A percentile compares a stretch with the other conserved stretches of the same genome.
phyloP scores from a whole-genome alignment of 2,113 vertebrate species.

The Pyxicephalus adspersus region DNA sequence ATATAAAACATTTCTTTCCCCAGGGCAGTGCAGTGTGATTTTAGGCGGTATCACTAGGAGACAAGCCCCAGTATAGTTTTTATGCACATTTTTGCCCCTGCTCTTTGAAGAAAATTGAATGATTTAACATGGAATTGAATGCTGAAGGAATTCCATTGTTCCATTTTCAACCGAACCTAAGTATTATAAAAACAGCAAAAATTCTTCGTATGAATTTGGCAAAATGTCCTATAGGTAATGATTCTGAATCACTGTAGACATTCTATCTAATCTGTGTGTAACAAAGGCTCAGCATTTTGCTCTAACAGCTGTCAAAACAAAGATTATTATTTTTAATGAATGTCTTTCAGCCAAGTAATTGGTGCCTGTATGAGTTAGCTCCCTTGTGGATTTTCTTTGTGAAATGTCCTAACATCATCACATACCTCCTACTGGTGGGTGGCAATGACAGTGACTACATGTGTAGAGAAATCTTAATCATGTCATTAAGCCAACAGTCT shows the following conservation, averaged over 20 bases:
- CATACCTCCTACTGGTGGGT: constrained; percentile 44
- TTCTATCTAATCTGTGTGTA: constrained; percentile 35
- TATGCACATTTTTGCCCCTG: not conserved
- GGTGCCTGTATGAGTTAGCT: constrained; percentile 24
- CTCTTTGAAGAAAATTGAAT: constrained; percentile 27
- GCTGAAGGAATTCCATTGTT: constrained; percentile 11
- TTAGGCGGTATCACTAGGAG: not conserved
- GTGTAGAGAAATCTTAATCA: constrained; percentile 13
- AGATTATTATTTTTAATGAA: constrained; percentile 48
- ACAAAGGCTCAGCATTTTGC: constrained; percentile 36
- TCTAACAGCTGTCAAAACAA: constrained; percentile 49
- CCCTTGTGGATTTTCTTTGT: constrained; percentile 51
- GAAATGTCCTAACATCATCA: constrained; percentile 36
- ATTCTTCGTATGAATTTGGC: constrained; percentile 28
- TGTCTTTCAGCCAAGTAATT: constrained; percentile 41
- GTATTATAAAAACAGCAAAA: constrained; percentile 28
- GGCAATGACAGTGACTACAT: not conserved
- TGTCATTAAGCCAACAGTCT: constrained; percentile 7
- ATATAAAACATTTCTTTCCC: constrained; percentile 2
- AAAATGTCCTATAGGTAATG: constrained; percentile 17
- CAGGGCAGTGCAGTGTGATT: not conserved
- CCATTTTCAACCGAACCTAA: not conserved
- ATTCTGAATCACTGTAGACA: constrained; percentile 26
- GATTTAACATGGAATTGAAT: constrained; percentile 25
- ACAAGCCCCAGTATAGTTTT: not conserved